Evolutionary conservation across 1,140 invertebrate species (phyloP), one percentile per base, ranked within the genome.

Genomic region (Leptonema lineaticorne): DNA sequence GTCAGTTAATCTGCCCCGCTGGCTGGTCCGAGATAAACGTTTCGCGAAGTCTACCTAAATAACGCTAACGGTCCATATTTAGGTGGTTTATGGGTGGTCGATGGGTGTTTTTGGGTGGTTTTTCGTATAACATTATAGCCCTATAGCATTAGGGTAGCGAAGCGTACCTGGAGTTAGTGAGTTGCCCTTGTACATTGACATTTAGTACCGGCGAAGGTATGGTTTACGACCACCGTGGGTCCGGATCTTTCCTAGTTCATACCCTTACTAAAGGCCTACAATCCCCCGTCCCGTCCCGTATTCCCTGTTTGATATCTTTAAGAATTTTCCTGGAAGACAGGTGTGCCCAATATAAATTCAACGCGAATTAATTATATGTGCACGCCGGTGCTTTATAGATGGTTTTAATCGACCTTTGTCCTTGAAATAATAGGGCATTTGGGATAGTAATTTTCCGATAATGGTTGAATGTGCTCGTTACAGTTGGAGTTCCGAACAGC

Each of bases 201-300:
- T 78, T 78, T 78, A 79, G 75, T 78, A 71, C 73, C 73, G 73
- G 59, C 75, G 65, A 73, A 76, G 73, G 74, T 69, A 76, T 78
- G 76, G 70, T 79, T 79, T 79, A 78, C 75, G 77, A 77, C 48
- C 76, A 63, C 73, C 68, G 69, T 69, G 69, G 50, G 69, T 63
- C 50, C 71, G 37, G 75, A 81, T 94, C 93, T 94, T 89, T 82
- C 95, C 96, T 84, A 88, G 87, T 76, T n/a, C n/a, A n/a, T n/a
- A n/a, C 94, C 90, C n/a, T n/a, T 41, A 22, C 46, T n/a, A n/a
- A n/a, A n/a, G 16, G 46, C 46, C 46, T 73, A 94, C n/a, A n/a
- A n/a, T n/a, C n/a, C 94, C 84, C 96, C 94, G 76, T 92, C 92
- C 94, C 94, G 96, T 9, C 79, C 70, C 62, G 18, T 64, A 50